These are phyloP conservation scores for Rhingia campestris DNA, from an alignment of 2,888 invertebrate genomes.

Conservation along the genomic window DNA sequence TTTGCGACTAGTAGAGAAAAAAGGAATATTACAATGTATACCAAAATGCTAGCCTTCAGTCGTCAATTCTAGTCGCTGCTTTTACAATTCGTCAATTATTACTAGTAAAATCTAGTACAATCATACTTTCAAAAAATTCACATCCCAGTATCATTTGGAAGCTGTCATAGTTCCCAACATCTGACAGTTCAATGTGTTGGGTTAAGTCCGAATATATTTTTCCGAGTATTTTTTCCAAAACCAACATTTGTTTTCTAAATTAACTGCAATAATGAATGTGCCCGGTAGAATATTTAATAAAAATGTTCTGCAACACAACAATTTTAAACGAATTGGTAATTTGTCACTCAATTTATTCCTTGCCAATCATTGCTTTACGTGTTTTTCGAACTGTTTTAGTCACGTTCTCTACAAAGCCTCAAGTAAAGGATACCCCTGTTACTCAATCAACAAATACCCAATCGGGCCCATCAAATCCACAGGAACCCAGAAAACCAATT, in stretches of 20 bases:
- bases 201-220: conserved; percentile 36
- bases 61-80: too few species aligned
- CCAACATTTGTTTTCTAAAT: conserved; percentile 16
- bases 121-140: neutral
- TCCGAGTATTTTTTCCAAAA: neutral
- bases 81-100: too few species aligned
- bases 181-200: conserved; percentile 27
- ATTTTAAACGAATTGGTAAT: conserved; percentile 71
- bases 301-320: conserved; percentile 48
- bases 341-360: neutral
- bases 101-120: too few species aligned
- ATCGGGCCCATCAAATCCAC: conserved; percentile 29
- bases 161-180: neutral
- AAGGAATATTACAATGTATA: too few species aligned
- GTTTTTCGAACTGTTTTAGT: conserved; percentile 54
- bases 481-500: conserved; percentile 77
- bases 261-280: conserved; percentile 70
- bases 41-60: too few species aligned
- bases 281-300: conserved; percentile 51
- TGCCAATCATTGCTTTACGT: neutral
- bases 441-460: conserved; percentile 54
- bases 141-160: neutral
- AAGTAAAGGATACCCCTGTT: conserved; percentile 63
- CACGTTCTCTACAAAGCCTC: conserved; percentile 72
- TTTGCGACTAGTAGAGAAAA: too few species aligned